phyloP scores from a whole-genome alignment of 2,888 invertebrate species.

The Adela reaumurella region DNA sequence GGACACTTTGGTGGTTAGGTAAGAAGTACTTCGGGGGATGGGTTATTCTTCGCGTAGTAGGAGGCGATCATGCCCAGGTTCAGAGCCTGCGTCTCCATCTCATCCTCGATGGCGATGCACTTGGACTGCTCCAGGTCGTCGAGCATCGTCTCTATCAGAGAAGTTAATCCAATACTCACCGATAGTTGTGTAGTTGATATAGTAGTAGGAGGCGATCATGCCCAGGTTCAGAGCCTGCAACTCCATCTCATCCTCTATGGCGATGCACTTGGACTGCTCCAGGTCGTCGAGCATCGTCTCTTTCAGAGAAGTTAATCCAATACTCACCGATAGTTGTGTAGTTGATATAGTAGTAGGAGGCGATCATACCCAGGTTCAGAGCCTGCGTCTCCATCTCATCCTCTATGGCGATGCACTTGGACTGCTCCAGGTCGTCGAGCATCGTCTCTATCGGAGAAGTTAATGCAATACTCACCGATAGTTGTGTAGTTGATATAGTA shows the following conservation, averaged over 20 bases:
- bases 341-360: constrained; percentile 99
- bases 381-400: constrained; percentile 98
- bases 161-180: too few species aligned
- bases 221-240: constrained; percentile 95
- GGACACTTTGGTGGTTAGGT: too few species aligned
- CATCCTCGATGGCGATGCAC: constrained; percentile 96
- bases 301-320: too few species aligned
- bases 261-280: constrained; percentile 96
- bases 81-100: constrained; percentile 94
- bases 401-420: constrained; percentile 95
- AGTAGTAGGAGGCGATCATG: constrained; percentile 99
- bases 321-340: constrained; percentile 95
- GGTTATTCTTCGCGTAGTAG: constrained; percentile 99
- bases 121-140: constrained; percentile 93
- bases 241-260: constrained; percentile 97
- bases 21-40: too few species aligned
- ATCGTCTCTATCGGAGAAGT: constrained; percentile 98
- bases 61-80: constrained; percentile 99
- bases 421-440: constrained; percentile 88
- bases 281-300: constrained; percentile 92
- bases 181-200: constrained; percentile 98
- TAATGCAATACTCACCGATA: constrained; percentile 74
- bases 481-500: constrained; percentile 99
- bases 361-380: constrained; percentile 98
- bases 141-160: constrained; percentile 93